Evolutionary conservation across 2,113 vertebrate genomes (phyloP).

Genomic region (Gymnorhina tibicen): DNA sequence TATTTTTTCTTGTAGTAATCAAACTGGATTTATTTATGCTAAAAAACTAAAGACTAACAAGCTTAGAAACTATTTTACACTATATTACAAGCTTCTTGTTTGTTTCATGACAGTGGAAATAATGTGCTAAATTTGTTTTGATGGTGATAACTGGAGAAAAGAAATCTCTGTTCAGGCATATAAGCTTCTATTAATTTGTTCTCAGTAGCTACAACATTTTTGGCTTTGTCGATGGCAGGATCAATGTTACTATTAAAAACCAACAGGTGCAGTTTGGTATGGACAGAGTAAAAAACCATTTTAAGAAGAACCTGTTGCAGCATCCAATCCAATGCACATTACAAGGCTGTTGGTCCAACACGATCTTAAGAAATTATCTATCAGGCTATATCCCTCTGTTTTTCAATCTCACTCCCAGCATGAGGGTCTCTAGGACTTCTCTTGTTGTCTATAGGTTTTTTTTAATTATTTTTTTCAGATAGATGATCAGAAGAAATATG

Average conservation of each 20-base stretch:
- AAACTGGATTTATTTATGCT: background rate
- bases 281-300: background rate
- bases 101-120: background rate
- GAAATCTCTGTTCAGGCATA: background rate
- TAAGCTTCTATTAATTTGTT: background rate
- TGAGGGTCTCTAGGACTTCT: background rate
- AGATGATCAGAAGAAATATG: background rate
- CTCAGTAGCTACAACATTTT: background rate
- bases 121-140: background rate
- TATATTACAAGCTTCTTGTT: background rate
- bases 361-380: constrained; percentile 33
- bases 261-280: background rate
- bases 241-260: background rate
- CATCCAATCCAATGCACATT: background rate
- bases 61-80: background rate
- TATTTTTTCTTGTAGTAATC: background rate
- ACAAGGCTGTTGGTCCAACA: background rate
- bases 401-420: constrained; percentile 20
- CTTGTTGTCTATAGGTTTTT: background rate
- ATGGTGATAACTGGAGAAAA: background rate
- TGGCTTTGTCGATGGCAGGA: constrained; percentile 21
- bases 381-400: background rate
- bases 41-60: background rate
- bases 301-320: background rate
- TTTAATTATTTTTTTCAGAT: background rate